Evolutionary conservation across 2,797 vertebrate species (phyloP).

Genomic region (Dendrocincla tyrannina): DNA sequence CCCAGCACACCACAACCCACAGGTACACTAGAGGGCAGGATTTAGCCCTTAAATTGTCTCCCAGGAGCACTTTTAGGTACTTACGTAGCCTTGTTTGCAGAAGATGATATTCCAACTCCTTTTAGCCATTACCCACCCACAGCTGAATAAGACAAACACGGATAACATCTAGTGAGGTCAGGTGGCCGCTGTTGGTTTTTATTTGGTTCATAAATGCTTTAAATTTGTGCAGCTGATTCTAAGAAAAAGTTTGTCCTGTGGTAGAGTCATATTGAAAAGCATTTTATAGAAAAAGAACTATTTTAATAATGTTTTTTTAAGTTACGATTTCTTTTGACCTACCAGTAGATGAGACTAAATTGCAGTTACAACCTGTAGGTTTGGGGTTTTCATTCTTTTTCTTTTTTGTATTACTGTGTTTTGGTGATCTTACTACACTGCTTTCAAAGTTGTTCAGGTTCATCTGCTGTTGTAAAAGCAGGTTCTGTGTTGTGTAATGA

Average conservation of each 20-base stretch:
- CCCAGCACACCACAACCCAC: background rate
- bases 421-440: background rate
- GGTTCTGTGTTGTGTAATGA: background rate
- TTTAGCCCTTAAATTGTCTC: constrained; percentile 13
- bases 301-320: background rate
- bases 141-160: background rate
- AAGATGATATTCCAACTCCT: background rate
- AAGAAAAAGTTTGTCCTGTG: background rate
- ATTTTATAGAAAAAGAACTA: background rate
- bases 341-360: background rate
- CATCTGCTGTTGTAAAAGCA: background rate
- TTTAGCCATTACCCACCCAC: background rate
- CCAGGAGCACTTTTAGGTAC: background rate
- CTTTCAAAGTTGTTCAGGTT: background rate
- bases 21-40: constrained; percentile 39
- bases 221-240: background rate
- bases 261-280: background rate
- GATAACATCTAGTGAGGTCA: background rate
- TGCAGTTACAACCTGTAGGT: background rate
- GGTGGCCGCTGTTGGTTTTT: background rate
- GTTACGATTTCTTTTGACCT: background rate
- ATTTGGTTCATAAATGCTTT: background rate
- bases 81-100: background rate
- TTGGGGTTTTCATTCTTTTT: too few species aligned
- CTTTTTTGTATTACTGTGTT: background rate